These are phyloP conservation scores for Drosophila melanosoma DNA, from an alignment of 2,888 invertebrate genomes.

Conservation along the genomic window DNA sequence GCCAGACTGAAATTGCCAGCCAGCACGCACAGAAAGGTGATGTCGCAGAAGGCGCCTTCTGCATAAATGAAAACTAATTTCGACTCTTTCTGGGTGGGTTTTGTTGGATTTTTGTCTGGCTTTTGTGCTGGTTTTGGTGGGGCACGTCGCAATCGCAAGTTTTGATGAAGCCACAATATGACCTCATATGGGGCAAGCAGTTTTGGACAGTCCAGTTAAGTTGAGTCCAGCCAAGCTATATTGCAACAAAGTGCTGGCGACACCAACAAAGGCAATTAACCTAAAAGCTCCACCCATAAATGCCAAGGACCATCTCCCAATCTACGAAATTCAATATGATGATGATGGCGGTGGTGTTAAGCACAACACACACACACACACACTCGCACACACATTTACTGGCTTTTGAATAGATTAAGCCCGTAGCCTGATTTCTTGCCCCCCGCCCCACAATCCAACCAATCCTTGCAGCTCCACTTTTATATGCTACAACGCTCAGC, in stretches of 20 bases:
- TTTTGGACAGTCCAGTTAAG: constrained; percentile 6
- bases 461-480: constrained; percentile 4
- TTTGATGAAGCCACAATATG: constrained; percentile 54
- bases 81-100: constrained; percentile 25
- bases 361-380: neutral
- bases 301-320: constrained; percentile 24
- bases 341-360: constrained; percentile 1
- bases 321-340: constrained; percentile 63
- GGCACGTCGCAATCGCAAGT: constrained; percentile 20
- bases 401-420: constrained; percentile 24
- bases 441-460: neutral
- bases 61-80: constrained; percentile 69
- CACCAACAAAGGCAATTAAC: constrained; percentile 76
- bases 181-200: constrained; percentile 64
- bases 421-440: constrained; percentile 31
- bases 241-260: constrained; percentile 40
- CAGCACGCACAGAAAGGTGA: constrained; percentile 64
- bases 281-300: constrained; percentile 80
- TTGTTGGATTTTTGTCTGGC: neutral
- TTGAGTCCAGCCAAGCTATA: constrained; percentile 9
- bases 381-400: neutral
- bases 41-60: constrained; percentile 29
- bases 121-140: neutral
- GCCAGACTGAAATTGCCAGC: constrained; percentile 57
- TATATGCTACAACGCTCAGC: constrained; percentile 1